Evolutionary conservation across 2,888 invertebrate species (phyloP), one percentile per base, ranked within the genome.

Genomic region (Drosophila sordidula): DNA sequence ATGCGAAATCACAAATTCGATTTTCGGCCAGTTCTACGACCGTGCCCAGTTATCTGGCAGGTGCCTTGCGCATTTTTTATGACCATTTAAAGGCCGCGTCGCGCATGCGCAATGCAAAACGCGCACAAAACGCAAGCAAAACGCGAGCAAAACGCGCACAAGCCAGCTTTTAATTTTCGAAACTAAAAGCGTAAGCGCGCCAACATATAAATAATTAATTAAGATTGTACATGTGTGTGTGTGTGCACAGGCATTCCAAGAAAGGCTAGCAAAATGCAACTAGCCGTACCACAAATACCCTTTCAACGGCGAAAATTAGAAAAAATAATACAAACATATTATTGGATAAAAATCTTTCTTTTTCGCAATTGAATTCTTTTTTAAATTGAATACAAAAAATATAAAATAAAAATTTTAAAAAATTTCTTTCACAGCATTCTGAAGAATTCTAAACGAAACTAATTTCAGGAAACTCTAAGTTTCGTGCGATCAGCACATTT

Each of bases 141-240:
- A 18, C 25, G 61, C 49, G 55, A 50, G 51, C 65, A 67, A 79
- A 82, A 62, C 72, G 72, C 76, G 49, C 52, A 2, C 12, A n/a
- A 55, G 45, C 63, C 68, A 39, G 66, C 64, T 45, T 61, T 78
- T 55, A 51, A 72, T 68, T 80, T 67, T 67, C 73, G 84, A 84
- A 80, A 84, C 78, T 68, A 62, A 71, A 80, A 67, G 70, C 78
- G 78, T 78, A 62, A 73, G 64, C 63, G 54, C 81, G 68, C 70
- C 70, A 69, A 69, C 54, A 72, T 64, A 72, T 83, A 83, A 78
- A 78, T 75, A 84, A 78, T 73, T 70, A 78, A 84, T 84, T 75
- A 67, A 65, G 12, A 44, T 25, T 50, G 38, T 29, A 29, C 18
- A 36, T 67, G 39, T 29, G 42, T 46, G 41, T 44, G 52, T 44